Conservation (phyloP, 2,888 invertebrate species). For the Julus scandinavius region DNA sequence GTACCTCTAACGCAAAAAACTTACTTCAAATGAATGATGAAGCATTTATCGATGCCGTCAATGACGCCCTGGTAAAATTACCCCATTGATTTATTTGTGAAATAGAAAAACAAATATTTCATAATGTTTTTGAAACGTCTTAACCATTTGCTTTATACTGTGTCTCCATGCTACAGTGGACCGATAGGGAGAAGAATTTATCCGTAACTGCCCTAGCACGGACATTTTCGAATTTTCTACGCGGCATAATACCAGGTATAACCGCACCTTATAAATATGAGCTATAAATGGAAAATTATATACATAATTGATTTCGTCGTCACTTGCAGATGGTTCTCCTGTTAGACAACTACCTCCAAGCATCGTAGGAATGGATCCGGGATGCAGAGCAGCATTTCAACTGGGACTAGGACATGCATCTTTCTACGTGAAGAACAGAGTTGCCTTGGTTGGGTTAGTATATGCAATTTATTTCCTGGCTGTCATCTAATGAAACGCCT, state of each 20-base stretch:
- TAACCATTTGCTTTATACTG: too few species aligned
- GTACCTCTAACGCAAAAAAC: constrained; percentile 81
- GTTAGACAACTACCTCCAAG: constrained; percentile 77
- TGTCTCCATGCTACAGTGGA: neutral
- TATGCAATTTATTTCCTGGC: neutral
- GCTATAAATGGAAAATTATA: too few species aligned
- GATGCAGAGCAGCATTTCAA: constrained; percentile 88
- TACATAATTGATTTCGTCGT: neutral
- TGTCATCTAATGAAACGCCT: too few species aligned
- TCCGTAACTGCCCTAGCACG: neutral
- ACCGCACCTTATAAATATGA: too few species aligned
- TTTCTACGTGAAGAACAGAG: constrained; percentile 82
- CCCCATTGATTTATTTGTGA: neutral
- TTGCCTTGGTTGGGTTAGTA: constrained; percentile 85
- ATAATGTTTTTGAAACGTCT: neutral
- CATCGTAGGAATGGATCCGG: constrained; percentile 70
- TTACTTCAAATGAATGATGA: constrained; percentile 77
- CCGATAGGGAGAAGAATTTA: neutral
- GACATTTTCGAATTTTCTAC: constrained; percentile 15
- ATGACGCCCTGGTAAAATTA: constrained; percentile 80
- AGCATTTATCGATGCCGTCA: constrained; percentile 87
- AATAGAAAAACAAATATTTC: neutral
- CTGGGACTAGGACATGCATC: constrained; percentile 90
- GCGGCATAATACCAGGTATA: neutral
- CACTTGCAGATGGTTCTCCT: constrained; percentile 1